Base-by-base conservation (phyloP, 1,140 invertebrate genomes). In the Batillaria attramentaria region DNA sequence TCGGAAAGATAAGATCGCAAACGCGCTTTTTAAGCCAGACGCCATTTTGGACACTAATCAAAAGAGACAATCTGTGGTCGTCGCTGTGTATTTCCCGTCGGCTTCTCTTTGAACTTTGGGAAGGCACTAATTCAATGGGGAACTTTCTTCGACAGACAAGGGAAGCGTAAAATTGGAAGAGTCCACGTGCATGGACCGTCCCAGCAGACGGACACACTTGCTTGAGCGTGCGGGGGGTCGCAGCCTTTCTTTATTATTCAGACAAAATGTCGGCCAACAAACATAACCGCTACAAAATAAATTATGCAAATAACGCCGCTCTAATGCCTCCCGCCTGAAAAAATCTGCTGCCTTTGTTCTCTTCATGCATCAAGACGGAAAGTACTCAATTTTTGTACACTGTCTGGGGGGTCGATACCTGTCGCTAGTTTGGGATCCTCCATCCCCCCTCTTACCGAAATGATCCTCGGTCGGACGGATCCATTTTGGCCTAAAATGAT, bases 401-500 rank as follows among this genome's bases (percentile, higher is more conserved):
- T n/a, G n/a, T n/a, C n/a, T n/a, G n/a, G n/a, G n/a, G n/a, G n/a
- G 70, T 62, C 20, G 20, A 39, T 35, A 76, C 24, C 10, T 62
- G 39, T 39, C 31, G 37, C 35, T 18, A 62, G 13, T 62, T n/a
- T 46, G 35, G 28, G 13, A 79, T 50, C 46, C 37, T 66, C 73
- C 69, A 39, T 28, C 54, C 65, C 75, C 79, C 79, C 75, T 70
- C 72, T 77, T 42, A 24, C 16, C n/a, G 69, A 66, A 80, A 77
- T 80, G 69, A 80, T 70, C 79, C 73, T 28, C 20, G n/a, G 18
- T 77, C 57, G 79, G 79, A 77, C 74, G 79, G 79, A 76, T 70
- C 79, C 79, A 77, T 80, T 80, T 80, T 77, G 31, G 20, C 24
- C 50, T 33, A 33, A 77, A 80, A 20, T 62, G 50, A 28, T 72